phyloP scores from a whole-genome alignment of 2,113 vertebrate species.

The Emydura subglobosa region DNA sequence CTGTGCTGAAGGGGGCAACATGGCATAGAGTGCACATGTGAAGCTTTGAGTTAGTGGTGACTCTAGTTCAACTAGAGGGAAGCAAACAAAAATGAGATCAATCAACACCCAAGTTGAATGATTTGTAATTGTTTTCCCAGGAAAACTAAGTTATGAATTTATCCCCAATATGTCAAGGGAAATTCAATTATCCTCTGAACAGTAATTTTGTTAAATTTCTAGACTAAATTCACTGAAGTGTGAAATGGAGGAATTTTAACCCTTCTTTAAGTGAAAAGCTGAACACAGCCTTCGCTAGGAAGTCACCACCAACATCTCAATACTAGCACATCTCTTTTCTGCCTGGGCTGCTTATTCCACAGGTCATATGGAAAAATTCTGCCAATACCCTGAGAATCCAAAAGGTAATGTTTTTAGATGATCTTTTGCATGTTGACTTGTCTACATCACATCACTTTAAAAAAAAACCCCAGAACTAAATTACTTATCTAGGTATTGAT shows the following conservation, averaged over 20 bases:
- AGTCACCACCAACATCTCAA: not conserved
- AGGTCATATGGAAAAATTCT: not conserved
- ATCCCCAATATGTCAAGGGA: not conserved
- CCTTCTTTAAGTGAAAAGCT: not conserved
- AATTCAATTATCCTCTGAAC: not conserved
- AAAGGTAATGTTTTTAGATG: not conserved
- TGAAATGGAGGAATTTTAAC: fast-evolving
- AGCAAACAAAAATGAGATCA: not conserved
- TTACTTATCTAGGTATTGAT: not conserved
- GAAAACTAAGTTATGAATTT: not conserved
- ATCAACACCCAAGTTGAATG: not conserved
- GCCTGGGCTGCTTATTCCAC: not conserved
- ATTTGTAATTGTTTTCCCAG: not conserved
- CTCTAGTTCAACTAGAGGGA: not conserved
- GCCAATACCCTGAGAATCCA: not conserved
- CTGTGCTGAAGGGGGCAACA: not conserved
- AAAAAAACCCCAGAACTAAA: not conserved
- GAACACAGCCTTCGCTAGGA: not conserved
- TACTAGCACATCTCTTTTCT: not conserved
- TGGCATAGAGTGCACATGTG: not conserved
- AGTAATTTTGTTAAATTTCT: not conserved
- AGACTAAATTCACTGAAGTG: not conserved
- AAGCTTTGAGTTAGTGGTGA: not conserved
- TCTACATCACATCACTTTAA: not conserved
- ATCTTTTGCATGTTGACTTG: not conserved